Evolutionary conservation across 2,113 vertebrate species (phyloP), one percentile per base, ranked within the genome.

Genomic region (Nerophis lumbriciformis): DNA sequence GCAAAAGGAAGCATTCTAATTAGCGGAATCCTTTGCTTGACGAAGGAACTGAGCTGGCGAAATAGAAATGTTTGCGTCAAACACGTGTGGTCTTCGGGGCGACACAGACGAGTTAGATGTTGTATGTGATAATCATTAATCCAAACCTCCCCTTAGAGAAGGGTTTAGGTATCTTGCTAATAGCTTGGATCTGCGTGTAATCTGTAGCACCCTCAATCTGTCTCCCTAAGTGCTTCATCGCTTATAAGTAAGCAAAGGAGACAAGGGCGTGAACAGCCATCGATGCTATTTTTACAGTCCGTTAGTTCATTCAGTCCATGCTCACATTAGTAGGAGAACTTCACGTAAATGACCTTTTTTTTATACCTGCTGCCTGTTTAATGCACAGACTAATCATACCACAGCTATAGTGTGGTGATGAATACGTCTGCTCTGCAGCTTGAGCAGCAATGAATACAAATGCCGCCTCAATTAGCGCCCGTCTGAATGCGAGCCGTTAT

Each of bases 1-100:
- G 53, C 66, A 38, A 69, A 71, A 69, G 55, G 69, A 81, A 76
- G 68, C 76, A 60, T 69, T 80, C 73, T 86, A 86, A 89, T 90
- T 85, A 86, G 84, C 85, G 77, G 73, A 86, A 76, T 74, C 42
- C 75, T 78, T 68, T 44, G 56, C 63, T 75, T 83, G 83, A 79
- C 66, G 61, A 63, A 70, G 57, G 66, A 65, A 71, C 75, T 80
- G 78, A 84, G 82, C 81, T 75, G 77, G 87, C 83, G 83, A 81
- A 87, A 85, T 86, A 76, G 84, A 88, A 88, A 87, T 86, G 66
- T 85, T 69, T 62, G 70, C 69, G 66, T 68, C 65, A 71, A 72
- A 74, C 68, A 51, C 73, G 80, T 75, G 83, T 77, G 79, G 68
- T 69, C 48, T 74, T 76, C 65, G 59, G 50, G 73, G 6, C 63